phyloP scores from a whole-genome alignment of 2,888 invertebrate species.

The Drepana falcataria region DNA sequence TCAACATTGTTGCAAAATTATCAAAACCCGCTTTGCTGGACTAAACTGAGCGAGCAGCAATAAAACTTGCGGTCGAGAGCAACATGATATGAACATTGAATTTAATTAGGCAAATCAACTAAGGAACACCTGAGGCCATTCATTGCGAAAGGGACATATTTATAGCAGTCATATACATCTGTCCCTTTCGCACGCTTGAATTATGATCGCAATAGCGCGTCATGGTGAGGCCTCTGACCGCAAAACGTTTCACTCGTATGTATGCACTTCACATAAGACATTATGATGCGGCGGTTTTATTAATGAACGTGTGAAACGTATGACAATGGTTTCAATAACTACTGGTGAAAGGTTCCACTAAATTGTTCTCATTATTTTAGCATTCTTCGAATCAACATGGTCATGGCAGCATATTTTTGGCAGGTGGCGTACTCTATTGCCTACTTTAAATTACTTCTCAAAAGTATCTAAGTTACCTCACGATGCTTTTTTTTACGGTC shows the following conservation, averaged over 20 bases:
- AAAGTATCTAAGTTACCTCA: too few relatives aligned
- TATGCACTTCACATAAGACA: slow-evolving; percentile 35
- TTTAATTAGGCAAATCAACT: slow-evolving; percentile 45
- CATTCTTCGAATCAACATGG: neutral
- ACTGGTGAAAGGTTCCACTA: neutral
- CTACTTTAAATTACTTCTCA: too few relatives aligned
- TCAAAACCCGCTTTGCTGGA: slow-evolving; percentile 23
- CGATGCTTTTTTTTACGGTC: too few relatives aligned
- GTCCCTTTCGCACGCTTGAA: too few relatives aligned
- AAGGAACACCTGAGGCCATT: slow-evolving; percentile 20
- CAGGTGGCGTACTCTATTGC: too few relatives aligned
- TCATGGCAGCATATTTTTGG: too few relatives aligned
- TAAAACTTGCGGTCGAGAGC: slow-evolving; percentile 43
- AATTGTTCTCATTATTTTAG: neutral
- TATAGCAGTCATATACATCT: too few relatives aligned
- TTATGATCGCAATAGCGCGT: too few relatives aligned
- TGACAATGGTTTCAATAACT: slow-evolving; percentile 22
- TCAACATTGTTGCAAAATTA: too few relatives aligned
- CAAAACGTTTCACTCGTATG: slow-evolving; percentile 33
- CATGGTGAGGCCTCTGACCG: slow-evolving; percentile 17
- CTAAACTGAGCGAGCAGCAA: slow-evolving; percentile 38
- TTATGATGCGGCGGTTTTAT: slow-evolving; percentile 32
- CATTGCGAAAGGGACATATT: too few relatives aligned
- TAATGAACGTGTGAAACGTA: slow-evolving; percentile 29
- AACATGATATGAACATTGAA: slow-evolving; percentile 38